phyloP scores from a whole-genome alignment of 1,140 invertebrate genomes.

The Zaprionus taronus region DNA sequence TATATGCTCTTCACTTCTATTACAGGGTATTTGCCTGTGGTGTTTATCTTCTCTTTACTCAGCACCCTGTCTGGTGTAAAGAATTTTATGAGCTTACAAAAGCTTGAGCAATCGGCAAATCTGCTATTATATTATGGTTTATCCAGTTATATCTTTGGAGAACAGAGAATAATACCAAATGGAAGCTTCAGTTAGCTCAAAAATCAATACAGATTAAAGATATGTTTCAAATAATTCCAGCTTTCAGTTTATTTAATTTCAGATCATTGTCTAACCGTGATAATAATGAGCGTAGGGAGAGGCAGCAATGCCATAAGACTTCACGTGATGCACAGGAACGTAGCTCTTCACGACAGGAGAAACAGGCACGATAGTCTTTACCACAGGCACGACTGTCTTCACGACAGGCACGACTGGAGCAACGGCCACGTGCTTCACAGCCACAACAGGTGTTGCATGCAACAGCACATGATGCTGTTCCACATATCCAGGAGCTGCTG shows the following conservation, averaged over 20 bases:
- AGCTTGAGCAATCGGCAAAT: conserved; percentile 1
- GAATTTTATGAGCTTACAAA: conserved; percentile 30
- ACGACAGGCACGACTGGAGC: conserved; percentile 20
- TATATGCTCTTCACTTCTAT: too few relatives aligned
- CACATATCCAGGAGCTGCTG: conserved; percentile 6
- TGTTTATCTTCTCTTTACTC: not conserved
- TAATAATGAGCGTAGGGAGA: not conserved
- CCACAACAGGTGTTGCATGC: not conserved
- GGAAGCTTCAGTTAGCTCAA: not conserved
- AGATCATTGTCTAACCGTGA: not conserved
- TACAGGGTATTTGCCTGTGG: too few relatives aligned
- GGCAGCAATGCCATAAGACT: not conserved
- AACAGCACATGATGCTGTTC: conserved; percentile 31
- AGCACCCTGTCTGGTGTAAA: conserved; percentile 23
- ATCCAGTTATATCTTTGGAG: not conserved
- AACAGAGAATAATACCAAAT: not conserved
- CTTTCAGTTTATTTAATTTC: not conserved
- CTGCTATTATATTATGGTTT: not conserved
- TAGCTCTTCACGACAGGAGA: not conserved
- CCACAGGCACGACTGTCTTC: not conserved
- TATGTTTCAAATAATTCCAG: not conserved
- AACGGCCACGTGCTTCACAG: not conserved
- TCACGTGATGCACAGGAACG: not conserved
- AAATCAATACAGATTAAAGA: not conserved
- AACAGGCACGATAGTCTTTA: not conserved